Evolutionary conservation across 2,888 invertebrate species (phyloP).

Genomic region (Eudasyphora cyanicolor): DNA sequence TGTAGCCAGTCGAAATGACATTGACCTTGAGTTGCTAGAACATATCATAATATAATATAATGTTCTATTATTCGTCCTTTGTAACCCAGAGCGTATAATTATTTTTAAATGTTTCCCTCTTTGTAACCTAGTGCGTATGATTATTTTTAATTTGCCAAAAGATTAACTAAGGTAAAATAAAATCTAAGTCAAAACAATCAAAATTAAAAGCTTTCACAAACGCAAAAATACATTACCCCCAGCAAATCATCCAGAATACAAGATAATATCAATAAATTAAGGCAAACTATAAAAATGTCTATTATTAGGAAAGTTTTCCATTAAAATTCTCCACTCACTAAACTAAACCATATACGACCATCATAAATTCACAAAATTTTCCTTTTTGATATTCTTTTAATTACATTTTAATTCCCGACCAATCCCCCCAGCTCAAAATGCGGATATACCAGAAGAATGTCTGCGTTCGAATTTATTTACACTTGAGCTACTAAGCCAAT

Average conservation of each 20-base stretch:
- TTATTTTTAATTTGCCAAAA: background rate
- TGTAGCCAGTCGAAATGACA: too few species aligned
- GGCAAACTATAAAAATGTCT: background rate
- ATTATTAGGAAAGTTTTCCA: background rate
- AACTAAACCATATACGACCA: background rate
- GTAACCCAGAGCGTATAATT: too few species aligned
- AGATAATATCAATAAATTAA: background rate
- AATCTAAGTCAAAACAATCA: background rate
- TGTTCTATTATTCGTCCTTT: too few species aligned
- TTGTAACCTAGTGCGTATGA: too few species aligned
- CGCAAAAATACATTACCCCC: background rate
- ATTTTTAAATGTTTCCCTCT: too few species aligned
- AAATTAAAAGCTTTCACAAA: background rate
- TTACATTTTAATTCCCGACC: constrained; percentile 31
- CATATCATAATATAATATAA: too few species aligned
- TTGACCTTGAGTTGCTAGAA: too few species aligned
- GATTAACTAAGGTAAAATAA: background rate
- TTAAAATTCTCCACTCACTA: background rate
- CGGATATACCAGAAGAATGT: background rate
- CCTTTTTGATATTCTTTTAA: constrained; percentile 16
- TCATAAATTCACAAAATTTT: constrained; percentile 17
- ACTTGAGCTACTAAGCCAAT: constrained; percentile 38
- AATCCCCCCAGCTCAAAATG: background rate
- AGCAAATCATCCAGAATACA: background rate
- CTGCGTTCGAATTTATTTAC: constrained; percentile 11